Evolutionary conservation across 2,797 vertebrate genomes (phyloP).

Genomic region (Uromys caudimaculatus): DNA sequence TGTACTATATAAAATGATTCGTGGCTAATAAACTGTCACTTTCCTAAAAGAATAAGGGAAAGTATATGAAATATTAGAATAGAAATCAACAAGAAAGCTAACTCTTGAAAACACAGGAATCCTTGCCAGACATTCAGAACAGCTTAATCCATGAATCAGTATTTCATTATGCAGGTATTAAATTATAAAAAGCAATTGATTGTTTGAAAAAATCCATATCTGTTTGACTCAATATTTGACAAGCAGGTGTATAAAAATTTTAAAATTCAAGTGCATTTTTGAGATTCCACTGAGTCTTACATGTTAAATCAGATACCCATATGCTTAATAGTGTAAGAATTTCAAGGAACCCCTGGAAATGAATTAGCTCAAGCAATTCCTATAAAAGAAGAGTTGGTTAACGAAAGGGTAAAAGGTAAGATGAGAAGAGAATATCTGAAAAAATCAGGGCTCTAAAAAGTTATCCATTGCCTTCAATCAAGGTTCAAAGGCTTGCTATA

Average conservation of each 20-base stretch:
- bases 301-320: not conserved
- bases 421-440: not conserved
- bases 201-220: not conserved
- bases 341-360: not conserved
- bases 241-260: not conserved
- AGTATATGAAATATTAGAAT: not conserved
- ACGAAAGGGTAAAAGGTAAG: conserved; percentile 22
- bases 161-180: not conserved
- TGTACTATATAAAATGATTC: not conserved
- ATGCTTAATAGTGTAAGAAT: not conserved
- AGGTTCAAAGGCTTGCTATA: not conserved
- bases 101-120: not conserved
- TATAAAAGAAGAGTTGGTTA: not conserved
- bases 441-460: not conserved
- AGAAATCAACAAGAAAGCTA: not conserved
- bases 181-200: conserved; percentile 34
- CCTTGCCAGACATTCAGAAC: not conserved
- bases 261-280: not conserved
- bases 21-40: not conserved
- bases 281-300: not conserved
- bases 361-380: not conserved
- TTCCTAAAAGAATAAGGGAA: not conserved
- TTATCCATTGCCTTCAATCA: conserved; percentile 8
- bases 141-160: not conserved
- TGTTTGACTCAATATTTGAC: not conserved